phyloP scores from a whole-genome alignment of 2,113 vertebrate species.

The Rhegmatorhina hoffmannsi region DNA sequence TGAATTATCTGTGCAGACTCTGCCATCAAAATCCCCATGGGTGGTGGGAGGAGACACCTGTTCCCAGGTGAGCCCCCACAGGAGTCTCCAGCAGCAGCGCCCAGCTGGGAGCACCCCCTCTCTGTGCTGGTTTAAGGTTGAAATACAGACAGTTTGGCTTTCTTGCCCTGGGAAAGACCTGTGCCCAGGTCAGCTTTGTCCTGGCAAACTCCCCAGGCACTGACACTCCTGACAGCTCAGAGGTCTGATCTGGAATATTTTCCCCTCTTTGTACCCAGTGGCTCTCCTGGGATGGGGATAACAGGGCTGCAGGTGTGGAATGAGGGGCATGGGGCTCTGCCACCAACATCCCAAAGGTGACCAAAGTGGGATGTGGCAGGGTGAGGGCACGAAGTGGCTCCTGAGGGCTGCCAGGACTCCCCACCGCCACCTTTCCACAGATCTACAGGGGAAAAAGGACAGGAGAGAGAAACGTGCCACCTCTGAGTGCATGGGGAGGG shows the following conservation, averaged over 20 bases:
- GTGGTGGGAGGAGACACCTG: rapidly evolving
- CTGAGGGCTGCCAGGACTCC: not conserved
- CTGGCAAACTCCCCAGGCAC: not conserved
- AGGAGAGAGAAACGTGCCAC: not conserved
- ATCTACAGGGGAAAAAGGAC: not conserved
- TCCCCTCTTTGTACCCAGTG: not conserved
- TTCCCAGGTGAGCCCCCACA: rapidly evolving
- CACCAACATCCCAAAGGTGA: not conserved
- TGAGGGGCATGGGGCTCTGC: rapidly evolving
- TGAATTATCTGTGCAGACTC: rapidly evolving
- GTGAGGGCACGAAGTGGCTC: not conserved
- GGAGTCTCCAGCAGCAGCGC: not conserved
- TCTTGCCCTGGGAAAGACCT: not conserved
- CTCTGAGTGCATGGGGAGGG: not conserved
- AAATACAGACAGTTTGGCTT: not conserved
- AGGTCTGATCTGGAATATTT: not conserved
- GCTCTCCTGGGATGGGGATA: not conserved
- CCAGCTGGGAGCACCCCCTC: not conserved
- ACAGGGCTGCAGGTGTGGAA: not conserved
- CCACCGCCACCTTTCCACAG: rapidly evolving
- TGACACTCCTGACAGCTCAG: not conserved
- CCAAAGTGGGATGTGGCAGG: not conserved
- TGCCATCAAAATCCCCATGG: rapidly evolving
- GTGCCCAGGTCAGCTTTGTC: not conserved
- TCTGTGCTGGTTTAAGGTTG: not conserved